Conservation (phyloP, 2,888 invertebrate species). For the Automeris io region DNA sequence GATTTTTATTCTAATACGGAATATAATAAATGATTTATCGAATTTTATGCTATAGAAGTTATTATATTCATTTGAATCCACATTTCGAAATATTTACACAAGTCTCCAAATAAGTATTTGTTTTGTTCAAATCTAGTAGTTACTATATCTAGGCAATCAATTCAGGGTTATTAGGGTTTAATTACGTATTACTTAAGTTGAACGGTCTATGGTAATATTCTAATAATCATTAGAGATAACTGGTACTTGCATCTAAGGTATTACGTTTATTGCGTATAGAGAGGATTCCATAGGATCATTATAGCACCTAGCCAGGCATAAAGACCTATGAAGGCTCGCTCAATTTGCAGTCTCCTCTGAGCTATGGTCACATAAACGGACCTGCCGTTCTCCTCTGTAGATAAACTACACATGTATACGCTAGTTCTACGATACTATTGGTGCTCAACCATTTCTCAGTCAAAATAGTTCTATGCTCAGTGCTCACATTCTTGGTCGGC, state of each 20-base stretch:
- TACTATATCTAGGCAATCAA: too few species aligned
- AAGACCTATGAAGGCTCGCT: conserved; percentile 23
- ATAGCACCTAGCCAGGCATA: conserved; percentile 23
- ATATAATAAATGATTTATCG: too few species aligned
- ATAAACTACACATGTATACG: not conserved
- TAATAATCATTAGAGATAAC: conserved; percentile 19
- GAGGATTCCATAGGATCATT: conserved; percentile 25
- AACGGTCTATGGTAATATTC: not conserved
- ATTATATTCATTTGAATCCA: too few species aligned
- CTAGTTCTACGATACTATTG: conserved; percentile 15
- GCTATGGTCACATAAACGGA: conserved; percentile 26
- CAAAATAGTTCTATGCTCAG: conserved; percentile 17
- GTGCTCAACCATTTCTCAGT: conserved; percentile 23
- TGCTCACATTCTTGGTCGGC: conserved; percentile 24
- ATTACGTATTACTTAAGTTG: not conserved
- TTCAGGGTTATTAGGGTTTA: too few species aligned
- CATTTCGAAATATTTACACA: too few species aligned
- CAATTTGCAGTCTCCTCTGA: conserved; percentile 27
- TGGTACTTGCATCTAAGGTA: conserved; percentile 15
- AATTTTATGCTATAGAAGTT: too few species aligned
- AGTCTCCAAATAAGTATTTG: too few species aligned
- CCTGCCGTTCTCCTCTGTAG: conserved; percentile 8
- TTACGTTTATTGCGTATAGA: conserved; percentile 19
- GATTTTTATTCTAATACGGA: too few species aligned
- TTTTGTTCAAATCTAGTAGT: too few species aligned